phyloP scores from a whole-genome alignment of 2,113 vertebrate species.

The Strigops habroptila region DNA sequence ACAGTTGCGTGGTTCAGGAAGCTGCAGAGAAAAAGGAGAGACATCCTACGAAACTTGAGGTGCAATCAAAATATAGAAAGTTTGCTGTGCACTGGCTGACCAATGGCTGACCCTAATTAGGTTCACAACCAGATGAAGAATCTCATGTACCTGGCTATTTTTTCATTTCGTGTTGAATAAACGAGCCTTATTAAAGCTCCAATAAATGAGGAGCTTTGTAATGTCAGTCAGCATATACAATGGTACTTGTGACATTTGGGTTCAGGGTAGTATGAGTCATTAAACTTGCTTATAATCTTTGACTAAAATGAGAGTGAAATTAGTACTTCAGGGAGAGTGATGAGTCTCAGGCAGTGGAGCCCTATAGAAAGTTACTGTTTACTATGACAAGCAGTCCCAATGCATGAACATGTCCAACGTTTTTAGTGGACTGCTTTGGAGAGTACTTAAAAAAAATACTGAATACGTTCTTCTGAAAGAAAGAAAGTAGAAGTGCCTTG shows the following conservation, averaged over 20 bases:
- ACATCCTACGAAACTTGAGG: not conserved
- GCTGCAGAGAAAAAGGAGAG: not conserved
- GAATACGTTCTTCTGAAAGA: not conserved
- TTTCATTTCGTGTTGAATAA: not conserved
- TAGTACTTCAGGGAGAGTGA: not conserved
- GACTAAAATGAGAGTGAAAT: not conserved
- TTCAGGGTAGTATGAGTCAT: not conserved
- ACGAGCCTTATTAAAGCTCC: not conserved
- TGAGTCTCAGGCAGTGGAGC: not conserved
- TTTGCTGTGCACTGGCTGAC: not conserved
- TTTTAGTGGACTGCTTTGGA: not conserved
- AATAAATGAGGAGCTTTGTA: not conserved
- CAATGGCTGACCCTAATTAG: not conserved
- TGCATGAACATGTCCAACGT: fast-evolving
- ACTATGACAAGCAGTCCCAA: not conserved
- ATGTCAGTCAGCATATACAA: not conserved
- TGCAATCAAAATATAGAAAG: not conserved
- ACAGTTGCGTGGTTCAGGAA: not conserved
- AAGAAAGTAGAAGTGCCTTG: not conserved
- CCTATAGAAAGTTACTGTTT: not conserved
- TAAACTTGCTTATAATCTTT: not conserved
- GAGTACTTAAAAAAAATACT: not conserved
- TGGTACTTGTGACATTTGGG: not conserved
- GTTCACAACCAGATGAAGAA: not conserved
- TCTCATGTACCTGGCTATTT: not conserved